Evolutionary conservation across 2,888 invertebrate genomes (phyloP), one percentile per base, ranked within the genome.

Genomic region (Melanophora roralis): DNA sequence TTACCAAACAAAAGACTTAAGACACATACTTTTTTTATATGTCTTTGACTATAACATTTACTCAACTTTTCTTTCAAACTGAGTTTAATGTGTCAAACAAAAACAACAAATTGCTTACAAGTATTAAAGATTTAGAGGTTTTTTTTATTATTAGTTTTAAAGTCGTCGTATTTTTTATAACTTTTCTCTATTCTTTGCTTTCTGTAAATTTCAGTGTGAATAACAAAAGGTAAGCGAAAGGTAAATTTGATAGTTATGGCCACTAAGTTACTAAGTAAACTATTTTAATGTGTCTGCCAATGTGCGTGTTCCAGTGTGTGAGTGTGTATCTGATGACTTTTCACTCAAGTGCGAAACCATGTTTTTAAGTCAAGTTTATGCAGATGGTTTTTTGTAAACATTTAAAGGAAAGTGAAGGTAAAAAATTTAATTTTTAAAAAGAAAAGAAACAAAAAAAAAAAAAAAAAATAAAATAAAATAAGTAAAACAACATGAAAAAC

Each of bases 351-450:
- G 82, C 83, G 74, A 83, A 83, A 74, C 80, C 80, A 82, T 81
- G 82, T 82, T 74, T 71, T 82, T 82, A 82, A 82, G 83, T 82
- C 83, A 82, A 83, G 83, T 81, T 78, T 81, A 78, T 81, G 74
- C 55, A 76, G 72, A 78, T 73, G 59, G 62, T 21, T 62, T 5
- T 38, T 23, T n/a, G n/a, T n/a, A 23, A 55, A 19, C 43, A 38
- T 8, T 38, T 27, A 36, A 34, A 45, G 45, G 34, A 47, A 9
- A 59, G 5, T 59, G 21, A 60, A n/a, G 16, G 60, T 43, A 34
- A 21, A 57, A 71, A 71, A 71, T 27, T 55, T 45, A 59, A 76
- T 34, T 69, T 49, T 21, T 49, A 19, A 14, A 62, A 69, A 27
- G 7, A 38, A 51, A 38, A 12, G 5, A 53, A 14, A 32, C 7